phyloP scores from a whole-genome alignment of 2,888 invertebrate genomes.

The Nomada ruficornis region DNA sequence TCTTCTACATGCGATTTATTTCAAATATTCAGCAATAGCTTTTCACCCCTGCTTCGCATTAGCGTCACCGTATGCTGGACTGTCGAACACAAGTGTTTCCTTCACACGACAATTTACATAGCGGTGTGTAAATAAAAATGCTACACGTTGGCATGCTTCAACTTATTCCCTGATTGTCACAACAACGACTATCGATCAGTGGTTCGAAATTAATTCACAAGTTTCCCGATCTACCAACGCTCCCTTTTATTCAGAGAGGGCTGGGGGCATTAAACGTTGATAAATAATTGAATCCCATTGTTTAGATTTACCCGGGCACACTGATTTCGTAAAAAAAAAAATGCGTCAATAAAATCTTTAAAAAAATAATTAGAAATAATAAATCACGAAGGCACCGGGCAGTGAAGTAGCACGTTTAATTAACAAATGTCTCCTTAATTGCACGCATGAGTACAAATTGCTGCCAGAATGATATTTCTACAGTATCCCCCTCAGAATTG shows the following conservation, averaged over 20 bases:
- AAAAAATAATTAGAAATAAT: no score
- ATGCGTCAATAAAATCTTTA: no score
- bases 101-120: constrained; percentile 81
- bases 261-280: no score
- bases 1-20: constrained; percentile 33
- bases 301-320: no score
- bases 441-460: no score
- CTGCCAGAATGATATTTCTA: no score
- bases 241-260: no score
- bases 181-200: constrained; percentile 39
- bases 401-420: no score
- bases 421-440: no score
- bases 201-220: constrained; percentile 31
- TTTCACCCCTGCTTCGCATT: constrained; percentile 38
- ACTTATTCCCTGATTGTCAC: constrained; percentile 50
- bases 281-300: neutral
- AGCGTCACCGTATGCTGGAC: constrained; percentile 42
- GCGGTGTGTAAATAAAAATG: constrained; percentile 61
- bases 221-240: neutral
- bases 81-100: constrained; percentile 77
- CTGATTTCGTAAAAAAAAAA: no score
- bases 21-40: neutral
- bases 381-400: no score
- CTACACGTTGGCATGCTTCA: constrained; percentile 24
- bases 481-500: neutral